phyloP scores from a whole-genome alignment of 1,140 invertebrate genomes.

The Hirudo medicinalis region DNA sequence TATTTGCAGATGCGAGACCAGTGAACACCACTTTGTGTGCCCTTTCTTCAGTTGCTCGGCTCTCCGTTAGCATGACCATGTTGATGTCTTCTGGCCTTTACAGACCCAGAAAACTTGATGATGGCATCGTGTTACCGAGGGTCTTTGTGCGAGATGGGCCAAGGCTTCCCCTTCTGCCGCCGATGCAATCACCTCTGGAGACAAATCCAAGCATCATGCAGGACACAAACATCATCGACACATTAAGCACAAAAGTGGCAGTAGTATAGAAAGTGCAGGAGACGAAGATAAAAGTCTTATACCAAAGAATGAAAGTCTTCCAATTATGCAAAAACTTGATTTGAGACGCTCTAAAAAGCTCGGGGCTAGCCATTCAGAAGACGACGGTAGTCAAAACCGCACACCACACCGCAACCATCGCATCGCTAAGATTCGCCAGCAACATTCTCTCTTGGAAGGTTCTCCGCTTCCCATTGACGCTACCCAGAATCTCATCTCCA shows the following conservation, averaged over 20 bases:
- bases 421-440: neutral
- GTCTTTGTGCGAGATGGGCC: conserved; percentile 10
- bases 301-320: neutral
- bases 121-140: conserved; percentile 11
- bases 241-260: neutral
- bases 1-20: conserved; percentile 14
- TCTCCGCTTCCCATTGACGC: neutral
- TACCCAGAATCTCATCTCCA: no score
- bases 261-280: no score
- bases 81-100: conserved; percentile 23
- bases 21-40: conserved; percentile 24
- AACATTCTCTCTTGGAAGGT: neutral
- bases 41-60: conserved; percentile 22
- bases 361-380: no score
- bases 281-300: conserved; percentile 6
- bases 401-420: neutral
- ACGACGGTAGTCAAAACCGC: no score
- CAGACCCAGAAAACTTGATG: conserved; percentile 4
- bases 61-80: conserved; percentile 24
- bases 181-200: neutral
- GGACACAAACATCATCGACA: neutral
- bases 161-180: neutral
- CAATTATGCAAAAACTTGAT: neutral
- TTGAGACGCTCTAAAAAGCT: no score
- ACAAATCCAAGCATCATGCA: neutral